Percentiles rank a stretch among this genome's conserved stretches.
Evolutionary conservation across 2,888 invertebrate genomes (phyloP).

Genomic region (Agrypnus murinus): DNA sequence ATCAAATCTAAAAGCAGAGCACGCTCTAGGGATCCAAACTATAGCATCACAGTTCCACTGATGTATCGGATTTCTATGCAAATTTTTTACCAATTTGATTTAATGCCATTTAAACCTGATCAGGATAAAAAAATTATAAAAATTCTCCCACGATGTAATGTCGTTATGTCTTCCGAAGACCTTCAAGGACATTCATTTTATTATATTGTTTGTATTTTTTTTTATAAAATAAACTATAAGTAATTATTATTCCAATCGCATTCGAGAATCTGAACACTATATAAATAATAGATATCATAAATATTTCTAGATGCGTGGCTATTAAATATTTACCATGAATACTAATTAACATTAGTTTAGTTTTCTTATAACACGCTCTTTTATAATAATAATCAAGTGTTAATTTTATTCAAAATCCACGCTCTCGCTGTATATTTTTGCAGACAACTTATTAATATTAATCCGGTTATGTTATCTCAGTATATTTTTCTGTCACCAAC

Average conservation of each 20-base stretch:
- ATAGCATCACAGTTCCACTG: not conserved
- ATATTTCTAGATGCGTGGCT: slow-evolving; percentile 26
- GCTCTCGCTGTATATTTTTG: slow-evolving; percentile 28
- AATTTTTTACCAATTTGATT: slow-evolving; percentile 18
- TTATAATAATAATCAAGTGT: slow-evolving; percentile 31
- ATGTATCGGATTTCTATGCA: slow-evolving; percentile 32
- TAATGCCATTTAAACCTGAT: slow-evolving; percentile 4
- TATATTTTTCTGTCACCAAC: slow-evolving; percentile 36
- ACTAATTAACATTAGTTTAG: slow-evolving; percentile 24
- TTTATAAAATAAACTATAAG: no score
- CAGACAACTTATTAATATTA: slow-evolving; percentile 38
- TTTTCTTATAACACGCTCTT: slow-evolving; percentile 14
- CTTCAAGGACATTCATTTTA: no score
- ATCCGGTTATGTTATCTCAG: slow-evolving; percentile 34
- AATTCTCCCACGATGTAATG: not conserved
- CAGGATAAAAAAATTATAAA: not conserved
- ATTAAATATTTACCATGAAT: slow-evolving; percentile 16
- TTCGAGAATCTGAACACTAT: not conserved
- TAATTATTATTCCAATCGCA: not conserved
- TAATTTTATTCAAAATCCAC: slow-evolving; percentile 35
- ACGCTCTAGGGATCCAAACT: slow-evolving; percentile 12
- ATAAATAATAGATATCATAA: slow-evolving; percentile 16
- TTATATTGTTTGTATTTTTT: not conserved
- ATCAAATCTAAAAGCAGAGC: slow-evolving; percentile 31
- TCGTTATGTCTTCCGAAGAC: not conserved